Base-by-base conservation (phyloP, 2,888 invertebrate species). In the Eurytoma adleriae region DNA sequence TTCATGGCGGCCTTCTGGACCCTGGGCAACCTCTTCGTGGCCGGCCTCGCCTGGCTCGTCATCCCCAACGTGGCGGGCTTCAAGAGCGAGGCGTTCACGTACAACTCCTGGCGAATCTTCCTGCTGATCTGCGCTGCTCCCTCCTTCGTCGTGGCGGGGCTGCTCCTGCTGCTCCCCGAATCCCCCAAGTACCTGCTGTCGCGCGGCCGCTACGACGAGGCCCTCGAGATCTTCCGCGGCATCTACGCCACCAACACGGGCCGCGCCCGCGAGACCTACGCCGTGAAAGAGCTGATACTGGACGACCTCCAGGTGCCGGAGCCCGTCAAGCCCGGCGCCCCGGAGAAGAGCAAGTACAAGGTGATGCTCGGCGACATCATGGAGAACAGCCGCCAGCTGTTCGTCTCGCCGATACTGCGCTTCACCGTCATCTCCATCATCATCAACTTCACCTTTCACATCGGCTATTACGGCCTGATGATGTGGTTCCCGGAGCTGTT, bases 401-500 rank as follows among this genome's bases (percentile, higher is more conserved):
- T 97, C 90, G 92, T 94, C 81, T 94, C 95, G 84, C 96, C 96
- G 83, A 96, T 97, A 86, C 91, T 96, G 84, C 95, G 95, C 88
- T 96, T 96, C 90, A 96, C 96, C 61, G 86, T 94, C 85, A 95
- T 97, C 89, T 96, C 97, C 81, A 95, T 97, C 86, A 94, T 95
- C 81, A 97, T 98, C 88, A 97, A 97, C 90, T 97, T 97, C 89
- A 96, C 97, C 85, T 96, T 98, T 92, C 97, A 97, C 91, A 97
- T 97, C 91, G 98, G 96, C 78, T 98, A 97, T 91, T 98, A 98
- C 90, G 98, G 98, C 61, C 92, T 98, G 75, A 97, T 97, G 96
- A 97, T 98, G 96, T 98, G 98, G 98, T 97, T 98, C 92, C 98
- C 98, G 0, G 97, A 98, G 91, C 93, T 98, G 88, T 98, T 98